Evolutionary conservation across 2,797 vertebrate genomes (phyloP).

Genomic region (Sebastes hubbsi): DNA sequence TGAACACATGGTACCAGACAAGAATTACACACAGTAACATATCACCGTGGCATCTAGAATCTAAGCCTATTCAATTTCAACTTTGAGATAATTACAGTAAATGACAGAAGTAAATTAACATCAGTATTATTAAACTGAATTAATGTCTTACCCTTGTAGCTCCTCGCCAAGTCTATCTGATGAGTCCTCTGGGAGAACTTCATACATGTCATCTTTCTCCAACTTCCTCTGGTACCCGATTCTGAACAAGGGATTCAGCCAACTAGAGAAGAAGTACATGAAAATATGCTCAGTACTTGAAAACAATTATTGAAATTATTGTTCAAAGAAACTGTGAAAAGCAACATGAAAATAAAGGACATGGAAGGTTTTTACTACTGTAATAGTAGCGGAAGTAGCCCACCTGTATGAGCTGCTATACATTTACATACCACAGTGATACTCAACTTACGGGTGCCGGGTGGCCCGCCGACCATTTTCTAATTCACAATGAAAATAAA

Average conservation of each 20-base stretch:
- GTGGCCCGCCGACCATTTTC: not conserved
- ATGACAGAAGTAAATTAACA: not conserved
- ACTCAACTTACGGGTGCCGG: not conserved
- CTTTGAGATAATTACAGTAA: not conserved
- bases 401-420: not conserved
- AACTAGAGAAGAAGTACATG: slow-evolving; percentile 77
- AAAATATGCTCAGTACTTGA: not conserved
- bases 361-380: not conserved
- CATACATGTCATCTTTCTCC: slow-evolving; percentile 95
- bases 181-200: slow-evolving; percentile 89
- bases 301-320: not conserved
- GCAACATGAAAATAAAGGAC: not conserved
- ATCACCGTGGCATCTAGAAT: not conserved
- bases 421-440: not conserved
- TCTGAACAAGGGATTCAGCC: slow-evolving; percentile 94
- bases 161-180: slow-evolving; percentile 90
- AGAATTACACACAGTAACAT: not conserved
- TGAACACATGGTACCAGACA: not conserved
- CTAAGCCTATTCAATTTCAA: not conserved
- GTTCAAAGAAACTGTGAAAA: not conserved
- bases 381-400: not conserved
- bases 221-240: slow-evolving; percentile 88
- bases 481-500: not conserved
- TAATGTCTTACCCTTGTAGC: slow-evolving; percentile 84
- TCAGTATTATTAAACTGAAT: not conserved